phyloP scores from a whole-genome alignment of 2,888 invertebrate genomes.

The Pseudolycoriella hygida region DNA sequence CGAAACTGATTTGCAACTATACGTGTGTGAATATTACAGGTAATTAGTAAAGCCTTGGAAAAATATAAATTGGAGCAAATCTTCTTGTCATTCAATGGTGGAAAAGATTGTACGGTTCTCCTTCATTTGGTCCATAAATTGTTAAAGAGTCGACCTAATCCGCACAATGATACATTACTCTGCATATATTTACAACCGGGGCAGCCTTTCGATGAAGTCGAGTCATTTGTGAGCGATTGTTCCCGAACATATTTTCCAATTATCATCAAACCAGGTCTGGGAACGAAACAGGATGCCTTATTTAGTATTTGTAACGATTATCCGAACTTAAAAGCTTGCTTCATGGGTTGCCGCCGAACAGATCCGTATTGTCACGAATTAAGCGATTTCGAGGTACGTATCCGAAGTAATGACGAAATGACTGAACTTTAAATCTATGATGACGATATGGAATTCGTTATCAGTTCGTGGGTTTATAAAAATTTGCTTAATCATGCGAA shows the following conservation, averaged over 20 bases:
- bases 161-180: constrained; percentile 30
- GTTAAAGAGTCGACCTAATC: constrained; percentile 6
- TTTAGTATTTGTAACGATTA: constrained; percentile 37
- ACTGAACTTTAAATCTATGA: no score
- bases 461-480: no score
- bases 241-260: constrained; percentile 55
- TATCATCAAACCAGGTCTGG: constrained; percentile 33
- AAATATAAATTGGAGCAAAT: constrained; percentile 53
- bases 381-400: constrained; percentile 45
- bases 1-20: no score
- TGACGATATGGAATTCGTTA: no score
- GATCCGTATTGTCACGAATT: constrained; percentile 67
- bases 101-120: constrained; percentile 93
- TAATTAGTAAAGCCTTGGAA: constrained; percentile 40
- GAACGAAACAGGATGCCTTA: constrained; percentile 57
- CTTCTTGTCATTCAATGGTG: constrained; percentile 91
- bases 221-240: constrained; percentile 61
- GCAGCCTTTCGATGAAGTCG: constrained; percentile 72
- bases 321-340: constrained; percentile 52
- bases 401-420: constrained; percentile 1
- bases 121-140: constrained; percentile 42
- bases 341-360: constrained; percentile 82
- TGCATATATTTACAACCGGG: constrained; percentile 66
- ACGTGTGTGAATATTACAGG: constrained; percentile 24
- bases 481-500: no score